Conservation (phyloP, 92 coral and sea anemone genomes). For the Palythoa heliodiscus region DNA sequence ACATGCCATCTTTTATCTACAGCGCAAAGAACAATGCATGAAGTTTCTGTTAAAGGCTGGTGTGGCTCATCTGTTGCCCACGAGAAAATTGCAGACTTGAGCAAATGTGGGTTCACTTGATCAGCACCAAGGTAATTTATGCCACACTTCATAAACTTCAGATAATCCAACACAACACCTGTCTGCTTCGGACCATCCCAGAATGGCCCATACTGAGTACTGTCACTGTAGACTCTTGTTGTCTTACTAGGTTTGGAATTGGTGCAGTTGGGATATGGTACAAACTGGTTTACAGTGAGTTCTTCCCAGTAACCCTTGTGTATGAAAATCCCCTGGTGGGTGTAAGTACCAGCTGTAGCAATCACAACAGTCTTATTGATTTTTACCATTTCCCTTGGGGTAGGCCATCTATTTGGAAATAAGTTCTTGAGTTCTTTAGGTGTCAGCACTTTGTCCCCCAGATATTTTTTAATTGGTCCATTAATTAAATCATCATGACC, state of each 20-base stretch:
- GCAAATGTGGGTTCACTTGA: constrained; percentile 80
- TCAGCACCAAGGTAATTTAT: constrained; percentile 80
- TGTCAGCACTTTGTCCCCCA: constrained; percentile 78
- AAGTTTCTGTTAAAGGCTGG: constrained; percentile 46
- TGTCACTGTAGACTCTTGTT: constrained; percentile 78
- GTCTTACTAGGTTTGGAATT: constrained; percentile 47
- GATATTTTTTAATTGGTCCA: constrained; percentile 71
- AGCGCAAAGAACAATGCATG: constrained; percentile 64
- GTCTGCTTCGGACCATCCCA: constrained; percentile 85
- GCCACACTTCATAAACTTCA: constrained; percentile 74
- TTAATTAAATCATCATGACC: constrained; percentile 78
- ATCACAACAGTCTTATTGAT: constrained; percentile 71
- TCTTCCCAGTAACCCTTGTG: constrained; percentile 72
- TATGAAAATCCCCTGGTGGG: constrained; percentile 71
- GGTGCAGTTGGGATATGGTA: constrained; percentile 59
- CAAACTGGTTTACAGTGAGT: constrained; percentile 59
- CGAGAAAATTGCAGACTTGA: constrained; percentile 77
- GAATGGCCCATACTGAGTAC: constrained; percentile 81
- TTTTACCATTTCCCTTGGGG: constrained; percentile 61
- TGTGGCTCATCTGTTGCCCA: constrained; percentile 84
- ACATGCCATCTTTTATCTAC: constrained; percentile 76
- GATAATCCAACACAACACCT: constrained; percentile 71
- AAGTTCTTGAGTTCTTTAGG: constrained; percentile 63
- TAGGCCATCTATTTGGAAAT: constrained; percentile 81
- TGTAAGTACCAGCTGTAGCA: constrained; percentile 54